phyloP scores from a whole-genome alignment of 1,140 invertebrate genomes.

The Cepaea nemoralis region DNA sequence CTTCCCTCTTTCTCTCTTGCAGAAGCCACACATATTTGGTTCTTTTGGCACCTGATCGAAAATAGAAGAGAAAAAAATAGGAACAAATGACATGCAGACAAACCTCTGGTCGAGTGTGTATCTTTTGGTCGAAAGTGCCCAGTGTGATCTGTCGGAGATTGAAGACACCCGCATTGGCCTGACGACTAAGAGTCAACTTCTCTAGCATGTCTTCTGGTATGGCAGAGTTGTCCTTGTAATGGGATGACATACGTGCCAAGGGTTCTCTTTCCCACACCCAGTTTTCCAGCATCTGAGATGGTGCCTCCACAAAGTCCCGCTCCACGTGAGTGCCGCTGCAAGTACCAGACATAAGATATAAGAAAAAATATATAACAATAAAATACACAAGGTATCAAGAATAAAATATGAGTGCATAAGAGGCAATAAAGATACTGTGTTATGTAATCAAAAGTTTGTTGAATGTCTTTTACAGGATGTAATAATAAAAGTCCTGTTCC shows the following conservation, averaged over 20 bases:
- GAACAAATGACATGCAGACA: too few relatives aligned
- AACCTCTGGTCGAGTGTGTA: conserved; percentile 71
- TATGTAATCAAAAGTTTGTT: too few relatives aligned
- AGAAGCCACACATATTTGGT: too few relatives aligned
- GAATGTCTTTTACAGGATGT: too few relatives aligned
- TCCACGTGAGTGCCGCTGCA: conserved; percentile 75
- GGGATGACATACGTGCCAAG: conserved; percentile 73
- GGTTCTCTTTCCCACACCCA: conserved; percentile 76
- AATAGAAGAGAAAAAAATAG: too few relatives aligned
- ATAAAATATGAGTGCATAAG: too few relatives aligned
- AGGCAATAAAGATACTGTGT: too few relatives aligned
- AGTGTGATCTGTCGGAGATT: conserved; percentile 75
- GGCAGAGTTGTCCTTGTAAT: conserved; percentile 72
- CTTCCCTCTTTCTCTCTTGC: too few relatives aligned
- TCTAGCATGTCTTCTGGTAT: conserved; percentile 74
- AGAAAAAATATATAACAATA: too few relatives aligned
- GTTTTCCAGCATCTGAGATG: conserved; percentile 77
- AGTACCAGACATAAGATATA: too few relatives aligned
- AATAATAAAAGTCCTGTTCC: conserved; percentile 76
- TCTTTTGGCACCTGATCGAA: too few relatives aligned
- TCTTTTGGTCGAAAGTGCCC: conserved; percentile 74
- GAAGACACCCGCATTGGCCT: conserved; percentile 74
- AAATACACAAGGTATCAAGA: too few relatives aligned
- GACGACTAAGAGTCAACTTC: conserved; percentile 72
- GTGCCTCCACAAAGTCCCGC: conserved; percentile 76